phyloP scores from a whole-genome alignment of 1,140 invertebrate species.

The Meloidogyne exigua region DNA sequence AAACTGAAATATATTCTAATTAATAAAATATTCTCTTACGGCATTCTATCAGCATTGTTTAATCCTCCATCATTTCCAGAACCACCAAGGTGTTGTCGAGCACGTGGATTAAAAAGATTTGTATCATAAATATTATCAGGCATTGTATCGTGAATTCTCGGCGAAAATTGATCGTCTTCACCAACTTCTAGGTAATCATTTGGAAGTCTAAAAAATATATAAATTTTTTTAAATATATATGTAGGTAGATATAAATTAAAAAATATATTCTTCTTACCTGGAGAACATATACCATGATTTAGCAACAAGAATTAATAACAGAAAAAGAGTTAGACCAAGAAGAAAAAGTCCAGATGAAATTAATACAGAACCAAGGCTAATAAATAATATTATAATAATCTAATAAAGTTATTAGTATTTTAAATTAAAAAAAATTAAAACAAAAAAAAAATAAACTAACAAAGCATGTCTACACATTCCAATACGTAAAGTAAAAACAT shows the following conservation, averaged over 20 bases:
- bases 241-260: neutral
- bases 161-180: conserved; percentile 41
- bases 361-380: conserved; percentile 49
- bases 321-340: conserved; percentile 57
- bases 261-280: conserved; percentile 20
- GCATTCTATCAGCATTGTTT: neutral
- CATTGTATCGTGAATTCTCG: conserved; percentile 32
- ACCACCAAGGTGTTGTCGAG: conserved; percentile 28
- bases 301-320: conserved; percentile 55
- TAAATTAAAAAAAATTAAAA: too few relatives aligned
- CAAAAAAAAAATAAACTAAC: conserved; percentile 37
- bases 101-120: conserved; percentile 40
- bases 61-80: neutral
- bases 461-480: conserved; percentile 55
- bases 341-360: conserved; percentile 48
- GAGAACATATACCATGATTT: conserved; percentile 40
- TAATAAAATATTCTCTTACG: neutral
- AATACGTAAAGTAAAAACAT: conserved; percentile 47
- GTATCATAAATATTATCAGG: conserved; percentile 43
- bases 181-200: conserved; percentile 36
- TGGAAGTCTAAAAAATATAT: conserved; percentile 22
- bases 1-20: neutral
- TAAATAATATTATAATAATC: too few relatives aligned
- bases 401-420: too few relatives aligned
- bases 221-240: neutral